phyloP scores from a whole-genome alignment of 1,140 invertebrate species.

The Aphis craccivora region DNA sequence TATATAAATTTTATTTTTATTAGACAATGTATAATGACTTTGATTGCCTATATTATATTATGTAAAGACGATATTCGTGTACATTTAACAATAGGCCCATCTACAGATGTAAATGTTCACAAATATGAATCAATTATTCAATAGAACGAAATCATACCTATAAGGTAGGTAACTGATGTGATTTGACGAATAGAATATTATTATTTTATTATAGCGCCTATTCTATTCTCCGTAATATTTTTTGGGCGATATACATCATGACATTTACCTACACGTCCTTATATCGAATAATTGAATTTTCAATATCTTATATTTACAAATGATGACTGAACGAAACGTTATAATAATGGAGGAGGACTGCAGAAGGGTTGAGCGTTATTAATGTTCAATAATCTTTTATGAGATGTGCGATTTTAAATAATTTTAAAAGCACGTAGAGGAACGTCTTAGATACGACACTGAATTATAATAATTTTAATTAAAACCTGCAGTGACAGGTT shows the following conservation, averaged over 20 bases:
- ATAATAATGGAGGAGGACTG: background rate
- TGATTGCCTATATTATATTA: background rate
- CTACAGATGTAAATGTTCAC: background rate
- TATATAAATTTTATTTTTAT: background rate
- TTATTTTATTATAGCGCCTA: background rate
- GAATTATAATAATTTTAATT: slow-evolving; percentile 58
- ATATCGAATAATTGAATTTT: background rate
- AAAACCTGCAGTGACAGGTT: slow-evolving; percentile 55
- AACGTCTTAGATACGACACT: slow-evolving; percentile 52
- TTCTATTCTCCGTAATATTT: background rate
- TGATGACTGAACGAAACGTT: background rate
- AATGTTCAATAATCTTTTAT: slow-evolving; percentile 54
- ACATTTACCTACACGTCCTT: background rate
- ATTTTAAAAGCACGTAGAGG: slow-evolving; percentile 29
- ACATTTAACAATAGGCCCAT: background rate
- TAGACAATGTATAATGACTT: background rate
- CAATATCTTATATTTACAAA: background rate
- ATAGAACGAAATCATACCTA: background rate
- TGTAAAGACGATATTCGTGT: background rate
- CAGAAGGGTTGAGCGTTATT: slow-evolving; percentile 8
- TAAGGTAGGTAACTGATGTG: background rate
- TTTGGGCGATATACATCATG: background rate
- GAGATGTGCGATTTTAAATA: slow-evolving; percentile 55
- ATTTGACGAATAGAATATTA: background rate
- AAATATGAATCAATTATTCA: background rate